Base-by-base conservation (phyloP, 2,888 invertebrate genomes). In the Andrena dorsata region DNA sequence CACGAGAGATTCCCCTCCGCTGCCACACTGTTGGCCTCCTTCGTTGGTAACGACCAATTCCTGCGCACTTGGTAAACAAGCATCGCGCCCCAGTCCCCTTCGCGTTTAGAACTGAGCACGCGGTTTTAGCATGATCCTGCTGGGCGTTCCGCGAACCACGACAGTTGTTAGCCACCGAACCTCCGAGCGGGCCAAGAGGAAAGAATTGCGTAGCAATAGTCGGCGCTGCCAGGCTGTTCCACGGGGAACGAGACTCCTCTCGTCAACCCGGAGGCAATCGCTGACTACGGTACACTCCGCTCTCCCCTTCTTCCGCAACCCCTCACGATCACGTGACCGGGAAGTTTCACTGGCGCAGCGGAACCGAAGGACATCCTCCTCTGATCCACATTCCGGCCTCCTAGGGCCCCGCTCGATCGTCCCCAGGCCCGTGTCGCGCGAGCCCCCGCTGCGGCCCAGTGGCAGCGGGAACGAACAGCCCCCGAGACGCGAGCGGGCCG, bases 331-430 rank as follows among this genome's bases (percentile, higher is more conserved):
- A 87, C 86, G 86, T 87, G 86, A 87, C 71, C 65, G 69, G 79
- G 81, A 80, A 79, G 76, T 86, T 83, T 86, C 78, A 88, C 88
- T 88, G 76, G 82, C 78, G 80, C 88, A 87, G 84, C 74, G 79
- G 76, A 82, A 78, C 71, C 82, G 58, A 71, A 51, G 41, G 51
- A 70, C 68, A 53, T 78, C 71, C 76, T 76, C 20, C 23, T 7
- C n/a, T 28, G 49, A 69, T 63, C 47, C 66, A n/a, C 32, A 28
- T 35, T 68, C 74, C 68, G 74, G 61, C 60, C 28, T 8, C 10
- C 20, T 7, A 4, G 13, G 23, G n/a, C 5, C 30, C 47, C 10
- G 56, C 4, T 23, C 30, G 13, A 41, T 30, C n/a, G 30, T 7
- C 13, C 26, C 32, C 7, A 8, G 6, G 26, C 10, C 20, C 2